These are phyloP conservation scores for Ianthella basta DNA, from an alignment of 37 sponge, comb jelly and placozoan genomes.

Conservation along the genomic window DNA sequence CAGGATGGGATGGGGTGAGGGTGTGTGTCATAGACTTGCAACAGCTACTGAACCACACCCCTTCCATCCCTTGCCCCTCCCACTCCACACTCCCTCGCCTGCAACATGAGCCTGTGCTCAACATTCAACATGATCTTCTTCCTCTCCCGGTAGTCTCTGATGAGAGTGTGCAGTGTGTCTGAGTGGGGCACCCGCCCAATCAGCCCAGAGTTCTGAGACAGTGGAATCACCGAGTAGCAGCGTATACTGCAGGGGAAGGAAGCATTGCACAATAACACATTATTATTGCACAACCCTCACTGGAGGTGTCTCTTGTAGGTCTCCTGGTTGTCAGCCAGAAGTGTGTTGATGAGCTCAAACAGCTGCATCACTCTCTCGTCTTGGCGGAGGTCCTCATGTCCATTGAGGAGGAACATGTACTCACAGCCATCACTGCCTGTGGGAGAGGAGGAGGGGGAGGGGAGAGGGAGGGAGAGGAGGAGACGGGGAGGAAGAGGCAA, in stretches of 20 bases:
- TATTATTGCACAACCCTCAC: slow-evolving; percentile 23
- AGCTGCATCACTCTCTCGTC: slow-evolving; percentile 98
- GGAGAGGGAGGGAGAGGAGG: too few relatives aligned
- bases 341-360: slow-evolving; percentile 97
- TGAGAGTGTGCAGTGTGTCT: slow-evolving; percentile 97
- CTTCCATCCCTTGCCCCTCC: too few relatives aligned
- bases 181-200: slow-evolving; percentile 99
- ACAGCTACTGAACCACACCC: too few relatives aligned
- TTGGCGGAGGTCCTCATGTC: too few relatives aligned
- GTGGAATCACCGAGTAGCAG: slow-evolving; percentile 95
- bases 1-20: too few relatives aligned
- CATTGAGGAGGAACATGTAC: too few relatives aligned
- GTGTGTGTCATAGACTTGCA: too few relatives aligned
- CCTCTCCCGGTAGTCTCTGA: slow-evolving; percentile 96
- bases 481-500: too few relatives aligned
- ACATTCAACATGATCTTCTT: slow-evolving; percentile 92
- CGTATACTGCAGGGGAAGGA: slow-evolving; percentile 71
- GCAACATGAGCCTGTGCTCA: slow-evolving; percentile 90
- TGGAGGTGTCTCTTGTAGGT: slow-evolving; percentile 93
- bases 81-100: slow-evolving; percentile 46
- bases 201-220: slow-evolving; percentile 96
- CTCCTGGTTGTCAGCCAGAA: slow-evolving; percentile 84
- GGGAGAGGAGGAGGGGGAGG: too few relatives aligned
- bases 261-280: not conserved
- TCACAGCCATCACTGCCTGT: too few relatives aligned